Evolutionary conservation across 37 sponge, comb jelly and placozoan species (phyloP).

Genomic region (Aphrocallistes beatrix): DNA sequence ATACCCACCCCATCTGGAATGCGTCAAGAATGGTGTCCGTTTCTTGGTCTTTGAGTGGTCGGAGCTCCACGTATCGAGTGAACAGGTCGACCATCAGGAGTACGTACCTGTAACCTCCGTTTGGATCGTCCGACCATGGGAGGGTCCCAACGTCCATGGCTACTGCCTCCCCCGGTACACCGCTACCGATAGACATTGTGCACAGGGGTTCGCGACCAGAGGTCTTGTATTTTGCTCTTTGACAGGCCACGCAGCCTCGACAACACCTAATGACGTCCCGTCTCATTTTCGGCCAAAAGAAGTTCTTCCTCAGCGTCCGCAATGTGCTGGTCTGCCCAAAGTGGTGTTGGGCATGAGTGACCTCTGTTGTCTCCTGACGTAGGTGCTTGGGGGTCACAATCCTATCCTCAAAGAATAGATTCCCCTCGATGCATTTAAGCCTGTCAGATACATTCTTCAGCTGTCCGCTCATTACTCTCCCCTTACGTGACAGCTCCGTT

Average conservation of each 20-base stretch:
- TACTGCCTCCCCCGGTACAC: neutral
- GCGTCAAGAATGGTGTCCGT: neutral
- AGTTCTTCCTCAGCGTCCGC: neutral
- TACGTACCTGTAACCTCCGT: neutral
- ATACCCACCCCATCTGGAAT: neutral
- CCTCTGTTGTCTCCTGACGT: neutral
- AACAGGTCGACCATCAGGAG: neutral
- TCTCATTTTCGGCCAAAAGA: neutral
- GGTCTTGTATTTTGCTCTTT: conserved; percentile 2
- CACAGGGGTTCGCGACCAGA: neutral
- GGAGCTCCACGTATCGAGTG: neutral
- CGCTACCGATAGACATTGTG: neutral
- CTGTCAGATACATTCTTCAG: neutral
- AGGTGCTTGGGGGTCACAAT: neutral
- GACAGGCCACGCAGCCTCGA: neutral
- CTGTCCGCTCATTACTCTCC: neutral
- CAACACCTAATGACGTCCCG: neutral
- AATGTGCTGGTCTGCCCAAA: neutral
- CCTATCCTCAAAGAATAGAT: neutral
- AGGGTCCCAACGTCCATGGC: conserved; percentile 15
- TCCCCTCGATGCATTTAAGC: neutral
- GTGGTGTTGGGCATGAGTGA: neutral
- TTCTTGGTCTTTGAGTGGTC: neutral
- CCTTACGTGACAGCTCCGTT: neutral
- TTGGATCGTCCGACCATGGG: neutral